Base-by-base conservation (phyloP, 2,797 vertebrate genomes). In the Halcyon leucocephala region DNA sequence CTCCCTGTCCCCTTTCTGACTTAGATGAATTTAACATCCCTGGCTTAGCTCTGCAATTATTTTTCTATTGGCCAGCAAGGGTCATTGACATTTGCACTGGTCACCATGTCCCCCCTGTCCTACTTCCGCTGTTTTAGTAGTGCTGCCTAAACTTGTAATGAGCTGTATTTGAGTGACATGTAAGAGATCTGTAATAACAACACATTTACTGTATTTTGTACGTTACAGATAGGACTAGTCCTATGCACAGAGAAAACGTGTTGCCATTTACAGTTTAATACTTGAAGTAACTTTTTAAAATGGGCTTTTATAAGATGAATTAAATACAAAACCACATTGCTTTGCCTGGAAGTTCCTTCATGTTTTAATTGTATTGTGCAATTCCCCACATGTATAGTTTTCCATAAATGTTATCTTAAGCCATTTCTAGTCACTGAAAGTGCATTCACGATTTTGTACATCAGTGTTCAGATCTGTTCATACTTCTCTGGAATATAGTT, bases 271-370 rank as follows among this genome's bases (percentile, higher is more conserved):
- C 91, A 89, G 84, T 97, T 97, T 94, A 96, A 95, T 98, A 98
- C 95, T 98, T 98, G 96, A 97, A 97, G 82, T 92, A 94, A 96
- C 93, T 97, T 97, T 97, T 97, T 97, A 51, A 97, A 97, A 96
- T 20, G 79, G 95, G 95, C 94, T 98, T 98, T 98, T 98, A 96
- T 98, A 97, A 97, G 95, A 96, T 55, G 14, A 94, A 97, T 96
- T 87, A 90, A 86, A 79, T 76, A 97, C 57, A 95, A 93, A 94
- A 81, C 91, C 76, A 90, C 48, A 92, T 90, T 95, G 86, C 86
- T 96, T 97, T 96, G 90, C 91, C 77, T 97, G 73, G 33, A 91
- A 93, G 85, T 86, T 94, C 91, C 82, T 96, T 96, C 89, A 64
- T 95, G 87, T 95, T 97, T 96, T 89, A 93, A 77, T 76, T 88